phyloP scores from a whole-genome alignment of 2,797 vertebrate species.

The Galago senegalensis region DNA sequence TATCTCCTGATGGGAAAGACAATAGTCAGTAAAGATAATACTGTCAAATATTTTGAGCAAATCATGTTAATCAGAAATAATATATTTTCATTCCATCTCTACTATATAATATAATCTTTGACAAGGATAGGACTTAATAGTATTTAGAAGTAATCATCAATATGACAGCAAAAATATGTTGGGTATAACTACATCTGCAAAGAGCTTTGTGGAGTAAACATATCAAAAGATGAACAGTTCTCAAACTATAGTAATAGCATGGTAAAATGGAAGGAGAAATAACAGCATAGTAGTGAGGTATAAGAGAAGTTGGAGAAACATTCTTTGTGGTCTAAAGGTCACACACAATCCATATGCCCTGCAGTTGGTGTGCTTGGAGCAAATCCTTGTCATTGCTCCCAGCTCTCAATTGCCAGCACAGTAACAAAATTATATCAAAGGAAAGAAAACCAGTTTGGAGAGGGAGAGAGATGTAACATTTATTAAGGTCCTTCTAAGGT shows the following conservation, averaged over 20 bases:
- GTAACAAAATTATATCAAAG: background rate
- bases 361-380: background rate
- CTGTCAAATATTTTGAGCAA: slow-evolving; percentile 7
- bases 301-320: background rate
- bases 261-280: slow-evolving; percentile 1
- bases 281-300: background rate
- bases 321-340: background rate
- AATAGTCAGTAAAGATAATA: background rate
- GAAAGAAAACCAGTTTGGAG: background rate
- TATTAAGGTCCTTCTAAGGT: background rate
- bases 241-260: background rate
- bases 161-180: background rate
- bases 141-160: background rate
- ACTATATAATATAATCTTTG: background rate
- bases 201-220: background rate
- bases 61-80: background rate
- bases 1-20: background rate
- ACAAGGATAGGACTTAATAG: background rate
- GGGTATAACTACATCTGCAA: background rate
- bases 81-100: background rate
- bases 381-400: background rate
- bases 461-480: background rate
- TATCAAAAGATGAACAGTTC: slow-evolving; percentile 11
- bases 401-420: too few relatives aligned
- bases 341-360: background rate